Percentiles rank a stretch among this genome's conserved stretches.
These are phyloP conservation scores for Tiliacea aurago DNA, from an alignment of 2,888 invertebrate genomes.

Conservation along the genomic window DNA sequence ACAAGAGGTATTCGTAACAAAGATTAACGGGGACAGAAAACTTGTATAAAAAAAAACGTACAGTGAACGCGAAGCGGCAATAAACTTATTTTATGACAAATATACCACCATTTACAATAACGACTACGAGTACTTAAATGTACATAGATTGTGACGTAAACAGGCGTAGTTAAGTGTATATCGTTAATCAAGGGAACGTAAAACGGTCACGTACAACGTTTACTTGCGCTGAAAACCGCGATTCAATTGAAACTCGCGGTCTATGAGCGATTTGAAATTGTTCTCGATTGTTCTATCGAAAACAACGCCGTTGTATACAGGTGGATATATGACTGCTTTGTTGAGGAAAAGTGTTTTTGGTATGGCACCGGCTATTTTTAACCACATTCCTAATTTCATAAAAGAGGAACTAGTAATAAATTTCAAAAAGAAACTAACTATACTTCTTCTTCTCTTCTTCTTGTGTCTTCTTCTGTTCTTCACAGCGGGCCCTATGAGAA, in stretches of 20 bases:
- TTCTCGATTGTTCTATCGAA: constrained; percentile 22
- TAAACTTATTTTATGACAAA: constrained; percentile 71
- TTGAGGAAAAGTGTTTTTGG: too few relatives aligned
- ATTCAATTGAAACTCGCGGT: constrained; percentile 41
- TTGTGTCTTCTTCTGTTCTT: too few relatives aligned
- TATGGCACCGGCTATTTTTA: too few relatives aligned
- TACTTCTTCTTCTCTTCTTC: too few relatives aligned
- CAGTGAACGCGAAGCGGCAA: constrained; percentile 68
- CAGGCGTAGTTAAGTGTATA: constrained; percentile 53
- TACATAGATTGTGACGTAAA: constrained; percentile 58
- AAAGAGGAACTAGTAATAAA: too few relatives aligned
- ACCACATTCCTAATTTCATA: too few relatives aligned
- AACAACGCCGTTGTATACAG: too few relatives aligned
- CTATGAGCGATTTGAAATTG: constrained; percentile 33
- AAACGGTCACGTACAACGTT: constrained; percentile 51
- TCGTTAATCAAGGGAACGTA: constrained; percentile 55
- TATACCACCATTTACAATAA: constrained; percentile 64
- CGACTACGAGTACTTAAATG: constrained; percentile 58
- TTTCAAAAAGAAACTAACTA: too few relatives aligned
- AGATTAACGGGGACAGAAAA: constrained; percentile 79
- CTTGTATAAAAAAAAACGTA: constrained; percentile 67
- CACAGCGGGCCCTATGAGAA: too few relatives aligned
- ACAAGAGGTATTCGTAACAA: constrained; percentile 79
- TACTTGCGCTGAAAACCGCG: constrained; percentile 46
- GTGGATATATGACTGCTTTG: too few relatives aligned